A percentile compares a stretch with the other conserved stretches of the same genome.
These are phyloP conservation scores for Phrynocephalus guinanensis DNA, from an alignment of 2,797 vertebrate genomes.

Conservation along the genomic window DNA sequence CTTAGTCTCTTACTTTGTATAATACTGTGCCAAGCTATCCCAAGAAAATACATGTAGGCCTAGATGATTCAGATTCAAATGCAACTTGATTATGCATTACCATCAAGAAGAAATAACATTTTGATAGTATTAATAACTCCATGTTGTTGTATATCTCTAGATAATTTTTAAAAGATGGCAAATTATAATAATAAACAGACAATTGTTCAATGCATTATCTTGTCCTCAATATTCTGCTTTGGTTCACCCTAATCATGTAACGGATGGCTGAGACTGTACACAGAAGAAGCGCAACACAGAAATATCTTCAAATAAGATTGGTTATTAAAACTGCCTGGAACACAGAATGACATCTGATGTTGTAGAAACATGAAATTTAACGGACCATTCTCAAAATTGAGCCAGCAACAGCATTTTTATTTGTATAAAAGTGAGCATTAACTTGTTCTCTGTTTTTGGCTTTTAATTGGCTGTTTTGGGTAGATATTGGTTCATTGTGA, in stretches of 20 bases:
- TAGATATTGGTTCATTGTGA: background rate
- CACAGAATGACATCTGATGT: too few relatives aligned
- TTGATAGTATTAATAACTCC: background rate
- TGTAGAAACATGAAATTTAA: too few relatives aligned
- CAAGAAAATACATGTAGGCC: background rate
- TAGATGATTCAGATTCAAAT: background rate
- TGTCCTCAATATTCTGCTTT: too few relatives aligned
- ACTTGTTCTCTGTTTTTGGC: background rate
- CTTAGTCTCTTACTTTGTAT: background rate
- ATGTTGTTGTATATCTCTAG: too few relatives aligned
- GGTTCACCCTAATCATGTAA: background rate
- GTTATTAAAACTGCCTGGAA: too few relatives aligned
- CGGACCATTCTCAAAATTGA: too few relatives aligned
- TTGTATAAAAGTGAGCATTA: background rate
- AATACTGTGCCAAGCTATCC: background rate
- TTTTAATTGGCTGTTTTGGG: background rate
- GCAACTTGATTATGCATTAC: background rate
- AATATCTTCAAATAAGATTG: too few relatives aligned
- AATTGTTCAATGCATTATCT: too few relatives aligned
- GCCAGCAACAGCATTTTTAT: background rate
- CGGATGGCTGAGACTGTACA: too few relatives aligned
- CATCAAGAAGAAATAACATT: background rate
- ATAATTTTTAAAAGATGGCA: too few relatives aligned
- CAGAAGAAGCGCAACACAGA: too few relatives aligned
- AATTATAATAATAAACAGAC: too few relatives aligned